Evolutionary conservation across 2,113 vertebrate genomes (phyloP), one percentile per base, ranked within the genome.

Genomic region (Osmerus mordax): DNA sequence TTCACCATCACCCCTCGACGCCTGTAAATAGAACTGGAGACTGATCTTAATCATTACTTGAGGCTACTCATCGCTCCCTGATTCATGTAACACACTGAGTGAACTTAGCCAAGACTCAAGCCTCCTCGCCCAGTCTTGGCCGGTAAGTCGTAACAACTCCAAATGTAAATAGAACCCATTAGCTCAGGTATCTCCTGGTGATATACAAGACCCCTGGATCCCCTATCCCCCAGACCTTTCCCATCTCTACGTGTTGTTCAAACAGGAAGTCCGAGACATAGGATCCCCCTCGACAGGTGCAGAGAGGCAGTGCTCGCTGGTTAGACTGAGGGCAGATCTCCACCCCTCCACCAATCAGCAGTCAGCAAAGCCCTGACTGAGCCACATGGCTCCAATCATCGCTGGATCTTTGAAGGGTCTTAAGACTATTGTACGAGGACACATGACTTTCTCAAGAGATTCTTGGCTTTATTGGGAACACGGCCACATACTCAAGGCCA

Each of bases 251-350:
- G 65, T 68, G 58, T 56, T 66, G 62, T 60, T 25, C 47, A 51
- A 21, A 70, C 69, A 77, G 77, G 75, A 83, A 77, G 80, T 75
- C 16, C 36, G 18, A 55, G 81, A 79, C 75, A 76, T 66, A 69
- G 60, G 73, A 85, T 75, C 69, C 63, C 36, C 54, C 71, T 65
- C 74, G 81, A 76, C 86, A 87, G 84, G 83, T 87, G 86, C 78
- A 70, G 70, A 41, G 54, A 32, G 75, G 80, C 62, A 73, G 19
- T 75, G 71, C 81, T 75, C 52, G 15, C 72, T 75, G 73, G 83
- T 73, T 28, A 3, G 21, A 65, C 32, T 16, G 21, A 61, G 59
- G 61, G 5, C 13, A 16, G 28, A 29, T 4, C 8, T 14, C 25
- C 28, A 13, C 1, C 3, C 28, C 19, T 62, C 60, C 60, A 25